phyloP scores from a whole-genome alignment of 2,888 invertebrate genomes.

The Macaria notata region DNA sequence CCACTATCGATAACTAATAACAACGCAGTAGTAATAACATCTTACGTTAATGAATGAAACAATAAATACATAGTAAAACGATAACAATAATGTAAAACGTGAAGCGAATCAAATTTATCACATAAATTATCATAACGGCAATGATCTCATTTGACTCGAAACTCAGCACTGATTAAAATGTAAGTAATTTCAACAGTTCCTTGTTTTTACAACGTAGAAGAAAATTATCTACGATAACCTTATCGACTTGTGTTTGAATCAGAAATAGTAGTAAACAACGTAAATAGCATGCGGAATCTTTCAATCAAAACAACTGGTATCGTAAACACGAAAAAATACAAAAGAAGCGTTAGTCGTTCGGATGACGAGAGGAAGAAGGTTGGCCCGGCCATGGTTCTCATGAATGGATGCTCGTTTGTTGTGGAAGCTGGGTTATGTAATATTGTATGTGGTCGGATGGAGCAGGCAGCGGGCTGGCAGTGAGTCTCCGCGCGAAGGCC shows the following conservation, averaged over 20 bases:
- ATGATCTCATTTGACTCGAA: constrained; percentile 67
- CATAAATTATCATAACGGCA: constrained; percentile 66
- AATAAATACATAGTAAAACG: constrained; percentile 36
- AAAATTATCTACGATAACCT: constrained; percentile 63
- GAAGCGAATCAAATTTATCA: constrained; percentile 46
- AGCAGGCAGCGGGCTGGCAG: constrained; percentile 40
- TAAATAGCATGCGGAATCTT: constrained; percentile 33
- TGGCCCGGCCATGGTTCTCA: constrained; percentile 55
- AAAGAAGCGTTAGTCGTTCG: constrained; percentile 32
- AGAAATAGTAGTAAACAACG: constrained; percentile 42
- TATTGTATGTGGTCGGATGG: constrained; percentile 54
- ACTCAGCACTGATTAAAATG: constrained; percentile 56
- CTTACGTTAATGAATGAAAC: constrained; percentile 41
- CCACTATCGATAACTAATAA: neutral
- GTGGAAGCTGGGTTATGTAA: constrained; percentile 68
- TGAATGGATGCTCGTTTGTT: constrained; percentile 74
- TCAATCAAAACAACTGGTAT: constrained; percentile 34
- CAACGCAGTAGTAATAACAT: constrained; percentile 17
- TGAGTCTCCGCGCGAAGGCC: constrained; percentile 57
- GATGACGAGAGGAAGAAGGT: constrained; percentile 47
- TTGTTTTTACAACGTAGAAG: constrained; percentile 65
- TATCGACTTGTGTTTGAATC: constrained; percentile 47
- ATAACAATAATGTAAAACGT: constrained; percentile 42
- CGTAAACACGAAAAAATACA: neutral
- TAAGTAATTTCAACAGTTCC: constrained; percentile 61